Evolutionary conservation across 2,797 vertebrate species (phyloP).

Genomic region (Centropyge bicolor): DNA sequence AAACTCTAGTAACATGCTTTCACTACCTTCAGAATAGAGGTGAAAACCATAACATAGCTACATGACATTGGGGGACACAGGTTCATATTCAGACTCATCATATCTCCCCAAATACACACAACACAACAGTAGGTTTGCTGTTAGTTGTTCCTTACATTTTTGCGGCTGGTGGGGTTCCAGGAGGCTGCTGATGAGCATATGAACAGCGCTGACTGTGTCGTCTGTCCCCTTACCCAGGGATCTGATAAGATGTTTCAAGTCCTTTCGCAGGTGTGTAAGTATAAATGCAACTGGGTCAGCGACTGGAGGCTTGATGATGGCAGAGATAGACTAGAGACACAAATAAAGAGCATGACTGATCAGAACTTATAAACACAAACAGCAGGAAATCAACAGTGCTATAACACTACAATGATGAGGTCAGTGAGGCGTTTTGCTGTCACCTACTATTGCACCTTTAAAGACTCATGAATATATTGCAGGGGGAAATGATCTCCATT

Average conservation of each 20-base stretch:
- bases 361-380: not conserved
- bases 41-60: not conserved
- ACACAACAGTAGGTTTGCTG: not conserved
- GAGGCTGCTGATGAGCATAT: conserved; percentile 87
- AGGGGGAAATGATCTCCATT: not conserved
- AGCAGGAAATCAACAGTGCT: not conserved
- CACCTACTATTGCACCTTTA: not conserved
- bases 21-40: not conserved
- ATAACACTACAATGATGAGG: not conserved
- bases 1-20: not conserved
- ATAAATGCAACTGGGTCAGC: conserved; percentile 82
- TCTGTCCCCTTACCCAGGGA: conserved; percentile 90
- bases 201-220: conserved; percentile 84
- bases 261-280: conserved; percentile 85
- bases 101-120: not conserved
- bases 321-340: conserved; percentile 54
- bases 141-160: conserved; percentile 81
- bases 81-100: not conserved
- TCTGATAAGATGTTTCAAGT: conserved; percentile 87
- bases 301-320: conserved; percentile 88
- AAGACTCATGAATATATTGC: not conserved
- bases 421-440: conserved; percentile 3
- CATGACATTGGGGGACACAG: not conserved
- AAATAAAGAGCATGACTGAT: conserved; percentile 16
- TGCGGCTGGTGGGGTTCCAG: conserved; percentile 58